Evolutionary conservation across 2,113 vertebrate species (phyloP).

Genomic region (Syrrhaptes paradoxus): DNA sequence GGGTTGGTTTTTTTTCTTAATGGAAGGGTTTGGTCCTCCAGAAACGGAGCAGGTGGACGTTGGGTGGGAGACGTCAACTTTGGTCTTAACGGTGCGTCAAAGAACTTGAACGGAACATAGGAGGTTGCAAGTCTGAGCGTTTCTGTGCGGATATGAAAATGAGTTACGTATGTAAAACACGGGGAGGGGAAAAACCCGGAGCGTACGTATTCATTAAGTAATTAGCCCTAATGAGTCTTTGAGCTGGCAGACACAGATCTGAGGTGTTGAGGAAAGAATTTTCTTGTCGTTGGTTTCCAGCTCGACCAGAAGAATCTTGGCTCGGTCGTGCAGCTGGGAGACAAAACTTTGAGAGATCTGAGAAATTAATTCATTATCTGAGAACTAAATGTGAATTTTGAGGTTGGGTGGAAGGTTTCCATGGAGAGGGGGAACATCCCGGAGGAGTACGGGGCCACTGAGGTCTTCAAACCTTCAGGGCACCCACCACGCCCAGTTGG

Average conservation of each 20-base stretch:
- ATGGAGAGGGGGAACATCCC: too few relatives aligned
- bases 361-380: too few relatives aligned
- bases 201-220: neutral
- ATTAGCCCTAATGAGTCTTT: too few relatives aligned
- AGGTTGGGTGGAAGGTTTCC: too few relatives aligned
- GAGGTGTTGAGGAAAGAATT: neutral
- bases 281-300: neutral
- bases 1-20: neutral
- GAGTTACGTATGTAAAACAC: rapidly evolving
- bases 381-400: too few relatives aligned
- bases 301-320: neutral
- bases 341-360: rapidly evolving
- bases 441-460: too few relatives aligned
- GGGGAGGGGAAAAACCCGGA: neutral
- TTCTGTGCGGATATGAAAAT: rapidly evolving
- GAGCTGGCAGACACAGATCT: too few relatives aligned
- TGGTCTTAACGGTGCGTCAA: rapidly evolving
- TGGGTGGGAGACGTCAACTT: neutral
- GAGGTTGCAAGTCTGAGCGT: rapidly evolving
- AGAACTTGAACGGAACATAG: neutral
- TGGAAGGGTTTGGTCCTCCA: neutral
- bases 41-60: neutral
- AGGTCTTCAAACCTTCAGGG: neutral
- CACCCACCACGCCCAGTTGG: neutral
- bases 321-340: rapidly evolving